Conservation (phyloP, 2,797 vertebrate species). For the Anguilla pacifica region DNA sequence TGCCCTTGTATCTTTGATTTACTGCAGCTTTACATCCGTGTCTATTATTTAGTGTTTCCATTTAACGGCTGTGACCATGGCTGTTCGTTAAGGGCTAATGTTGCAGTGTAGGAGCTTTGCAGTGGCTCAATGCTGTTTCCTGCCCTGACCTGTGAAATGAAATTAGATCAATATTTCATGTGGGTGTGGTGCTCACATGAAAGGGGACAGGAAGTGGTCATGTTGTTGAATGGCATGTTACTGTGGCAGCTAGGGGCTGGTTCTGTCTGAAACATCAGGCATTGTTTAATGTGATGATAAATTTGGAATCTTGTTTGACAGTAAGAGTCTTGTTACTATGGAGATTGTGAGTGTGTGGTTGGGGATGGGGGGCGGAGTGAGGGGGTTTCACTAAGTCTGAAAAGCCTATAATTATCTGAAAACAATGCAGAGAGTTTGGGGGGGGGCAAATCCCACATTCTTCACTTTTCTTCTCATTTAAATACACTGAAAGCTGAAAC, state of each 20-base stretch:
- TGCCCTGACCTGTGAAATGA: neutral
- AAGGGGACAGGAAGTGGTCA: neutral
- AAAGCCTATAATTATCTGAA: slow-evolving; percentile 13
- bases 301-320: slow-evolving; percentile 24
- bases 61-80: neutral
- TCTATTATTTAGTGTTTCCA: neutral
- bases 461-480: neutral
- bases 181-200: neutral
- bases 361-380: neutral
- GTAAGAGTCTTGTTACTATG: slow-evolving; percentile 47
- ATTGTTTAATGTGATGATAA: slow-evolving; percentile 14
- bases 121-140: neutral
- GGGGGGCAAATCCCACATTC: neutral
- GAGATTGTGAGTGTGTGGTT: slow-evolving; percentile 28
- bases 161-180: neutral
- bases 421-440: slow-evolving; percentile 3
- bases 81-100: neutral
- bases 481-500: neutral
- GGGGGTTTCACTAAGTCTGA: slow-evolving; percentile 21
- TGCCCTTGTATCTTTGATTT: neutral
- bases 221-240: slow-evolving; percentile 12
- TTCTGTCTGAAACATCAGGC: slow-evolving; percentile 23
- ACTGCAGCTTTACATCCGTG: neutral
- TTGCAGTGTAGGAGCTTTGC: neutral
- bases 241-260: neutral